Conservation (phyloP, 2,888 invertebrate species). For the Ichneumoninae sp. region DNA sequence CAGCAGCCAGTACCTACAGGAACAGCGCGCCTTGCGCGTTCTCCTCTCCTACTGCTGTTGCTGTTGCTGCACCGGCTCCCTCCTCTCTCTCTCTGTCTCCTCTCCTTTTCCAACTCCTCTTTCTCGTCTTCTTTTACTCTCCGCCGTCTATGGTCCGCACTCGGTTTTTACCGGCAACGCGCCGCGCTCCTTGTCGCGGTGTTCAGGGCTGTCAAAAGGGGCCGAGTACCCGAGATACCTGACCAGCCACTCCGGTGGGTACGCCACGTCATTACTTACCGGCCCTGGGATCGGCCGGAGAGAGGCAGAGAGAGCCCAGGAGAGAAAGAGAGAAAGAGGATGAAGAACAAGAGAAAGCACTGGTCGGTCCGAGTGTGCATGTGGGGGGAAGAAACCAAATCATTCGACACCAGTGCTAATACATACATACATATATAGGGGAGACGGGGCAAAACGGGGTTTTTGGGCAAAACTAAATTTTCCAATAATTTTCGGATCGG, state of each 20-base stretch:
- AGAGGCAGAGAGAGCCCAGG: background rate
- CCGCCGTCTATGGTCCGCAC: constrained; percentile 42
- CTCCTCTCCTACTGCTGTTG: constrained; percentile 27
- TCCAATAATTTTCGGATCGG: no score
- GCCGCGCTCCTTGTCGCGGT: constrained; percentile 46
- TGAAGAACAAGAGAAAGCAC: background rate
- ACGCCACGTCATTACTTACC: constrained; percentile 63
- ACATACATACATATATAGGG: background rate
- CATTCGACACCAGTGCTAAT: background rate
- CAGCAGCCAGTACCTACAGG: constrained; percentile 24
- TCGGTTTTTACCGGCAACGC: constrained; percentile 55
- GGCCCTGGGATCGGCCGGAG: constrained; percentile 58
- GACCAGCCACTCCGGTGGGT: constrained; percentile 52
- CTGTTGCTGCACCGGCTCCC: constrained; percentile 38
- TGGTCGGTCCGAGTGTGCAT: constrained; percentile 41
- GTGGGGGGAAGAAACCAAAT: background rate
- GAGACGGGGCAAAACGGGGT: no score
- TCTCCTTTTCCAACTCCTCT: background rate
- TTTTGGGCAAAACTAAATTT: no score
- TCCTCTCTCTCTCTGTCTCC: constrained; percentile 38
- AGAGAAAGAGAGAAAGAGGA: constrained; percentile 11
- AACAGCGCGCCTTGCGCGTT: constrained; percentile 39
- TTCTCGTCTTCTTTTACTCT: constrained; percentile 33
- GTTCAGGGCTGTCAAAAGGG: constrained; percentile 64
- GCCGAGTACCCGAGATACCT: constrained; percentile 59